Base-by-base conservation (phyloP, 2,888 invertebrate genomes). In the Pristionchus fissidentatus region DNA sequence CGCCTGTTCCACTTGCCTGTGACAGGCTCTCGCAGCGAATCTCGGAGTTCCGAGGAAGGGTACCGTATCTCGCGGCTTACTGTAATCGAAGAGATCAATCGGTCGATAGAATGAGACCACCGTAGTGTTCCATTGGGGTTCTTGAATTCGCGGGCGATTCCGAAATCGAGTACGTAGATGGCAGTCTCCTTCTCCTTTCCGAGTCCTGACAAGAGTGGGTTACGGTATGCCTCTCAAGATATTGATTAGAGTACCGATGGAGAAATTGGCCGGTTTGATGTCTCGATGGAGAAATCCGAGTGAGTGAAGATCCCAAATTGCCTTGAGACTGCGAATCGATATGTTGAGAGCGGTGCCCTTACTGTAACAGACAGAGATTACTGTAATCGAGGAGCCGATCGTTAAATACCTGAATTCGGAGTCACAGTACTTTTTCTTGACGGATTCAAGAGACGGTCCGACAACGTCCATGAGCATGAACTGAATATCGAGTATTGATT, bases 271-370 rank as follows among this genome's bases (percentile, higher is more conserved):
- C 4, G 73, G 73, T 46, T 73, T 73, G 46, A 73, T 73, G 26
- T 73, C 73, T 46, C 73, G 43, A 73, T 73, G 73, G 46, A 73
- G 73, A 29, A 73, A 73, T 73, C 73, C 73, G 26, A 73, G 73
- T 10, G 73, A 41, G 38, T 73, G 73, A 35, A 73, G 73, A 46
- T 73, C 73, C 73, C 73, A 73, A 22, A 73, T 73, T 10, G 73
- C 32, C 26, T 73, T 41, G 46, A 73, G 73, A 73, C 43, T 73
- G 13, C 46, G 46, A 41, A 46, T 73, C 41, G 35, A 43, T 41
- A 73, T 73, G 29, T 73, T 73, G 46, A 73, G 46, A 73, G 73
- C 73, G 4, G 73, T 73, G 32, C 46, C 73, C 46, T 73, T 73
- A 43, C 73, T 73, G 46, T 43, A 73, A 35, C 26, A 26, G 15